These are phyloP conservation scores for Drosophila sucinea DNA, from an alignment of 1,140 invertebrate genomes.

Conservation along the genomic window DNA sequence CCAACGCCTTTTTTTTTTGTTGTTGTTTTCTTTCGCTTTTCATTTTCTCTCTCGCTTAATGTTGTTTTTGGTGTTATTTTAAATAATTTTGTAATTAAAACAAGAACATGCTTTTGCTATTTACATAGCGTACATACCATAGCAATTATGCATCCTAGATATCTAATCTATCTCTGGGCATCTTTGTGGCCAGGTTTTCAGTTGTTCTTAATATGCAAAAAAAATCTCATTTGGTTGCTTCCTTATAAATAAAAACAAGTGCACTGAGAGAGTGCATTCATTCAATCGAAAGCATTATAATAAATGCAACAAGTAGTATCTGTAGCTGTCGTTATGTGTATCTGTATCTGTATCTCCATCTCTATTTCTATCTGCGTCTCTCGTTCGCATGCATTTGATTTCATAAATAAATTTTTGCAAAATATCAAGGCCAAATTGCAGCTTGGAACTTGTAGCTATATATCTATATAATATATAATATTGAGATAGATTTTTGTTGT, in stretches of 20 bases:
- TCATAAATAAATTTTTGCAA: constrained; percentile 80
- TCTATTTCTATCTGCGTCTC: constrained; percentile 23
- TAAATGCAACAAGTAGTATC: constrained; percentile 81
- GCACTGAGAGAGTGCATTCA: constrained; percentile 54
- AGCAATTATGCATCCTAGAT: constrained; percentile 12
- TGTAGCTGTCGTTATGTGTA: constrained; percentile 45
- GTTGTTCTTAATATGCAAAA: neutral
- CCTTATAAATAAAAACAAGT: constrained; percentile 5
- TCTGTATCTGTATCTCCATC: constrained; percentile 36
- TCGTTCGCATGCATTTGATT: constrained; percentile 71
- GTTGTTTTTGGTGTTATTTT: constrained; percentile 69
- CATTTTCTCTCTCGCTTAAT: neutral
- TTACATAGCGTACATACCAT: neutral
- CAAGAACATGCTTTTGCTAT: constrained; percentile 39
- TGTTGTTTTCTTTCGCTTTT: no score
- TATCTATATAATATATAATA: constrained; percentile 40
- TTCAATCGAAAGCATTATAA: constrained; percentile 75
- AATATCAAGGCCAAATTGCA: constrained; percentile 77
- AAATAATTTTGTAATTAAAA: constrained; percentile 77
- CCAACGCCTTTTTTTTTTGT: constrained; percentile 59
- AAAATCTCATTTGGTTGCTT: constrained; percentile 1
- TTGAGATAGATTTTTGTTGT: neutral
- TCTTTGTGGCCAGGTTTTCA: neutral
- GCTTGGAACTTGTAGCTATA: constrained; percentile 73
- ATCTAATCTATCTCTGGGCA: neutral